phyloP scores from a whole-genome alignment of 1,140 invertebrate species.

The Campoletis sonorensis region DNA sequence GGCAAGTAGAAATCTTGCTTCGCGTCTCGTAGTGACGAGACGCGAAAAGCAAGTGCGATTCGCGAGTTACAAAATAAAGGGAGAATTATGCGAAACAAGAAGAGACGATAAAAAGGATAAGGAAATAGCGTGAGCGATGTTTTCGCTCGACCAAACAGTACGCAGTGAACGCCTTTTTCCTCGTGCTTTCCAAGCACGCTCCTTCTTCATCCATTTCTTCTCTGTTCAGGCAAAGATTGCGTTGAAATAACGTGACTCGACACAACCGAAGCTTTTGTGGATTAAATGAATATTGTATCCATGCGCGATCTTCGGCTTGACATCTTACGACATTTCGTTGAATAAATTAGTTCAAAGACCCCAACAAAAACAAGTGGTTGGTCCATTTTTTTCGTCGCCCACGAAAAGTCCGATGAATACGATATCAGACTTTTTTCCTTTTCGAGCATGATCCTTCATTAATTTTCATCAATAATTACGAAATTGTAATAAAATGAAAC shows the following conservation, averaged over 20 bases:
- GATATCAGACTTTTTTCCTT: too few relatives aligned
- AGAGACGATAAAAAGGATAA: neutral
- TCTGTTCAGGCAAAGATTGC: neutral
- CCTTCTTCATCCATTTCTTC: neutral
- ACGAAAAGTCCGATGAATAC: neutral
- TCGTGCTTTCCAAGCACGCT: neutral
- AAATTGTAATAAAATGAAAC: too few relatives aligned
- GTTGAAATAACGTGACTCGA: neutral
- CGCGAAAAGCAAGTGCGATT: neutral
- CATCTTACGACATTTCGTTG: neutral
- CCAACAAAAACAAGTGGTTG: neutral
- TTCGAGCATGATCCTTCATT: too few relatives aligned
- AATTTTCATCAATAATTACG: too few relatives aligned
- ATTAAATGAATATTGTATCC: slow-evolving; percentile 16
- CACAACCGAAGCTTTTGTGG: neutral
- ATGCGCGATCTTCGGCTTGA: neutral
- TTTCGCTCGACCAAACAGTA: neutral
- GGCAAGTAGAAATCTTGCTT: neutral
- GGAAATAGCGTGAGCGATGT: neutral
- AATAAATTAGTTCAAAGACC: neutral
- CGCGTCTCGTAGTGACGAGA: neutral
- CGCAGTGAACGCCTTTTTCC: neutral
- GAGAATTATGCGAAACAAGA: neutral
- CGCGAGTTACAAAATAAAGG: neutral
- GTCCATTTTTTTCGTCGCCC: neutral